Percentiles rank a stretch among this genome's conserved stretches.
Evolutionary conservation across 2,797 vertebrate species (phyloP).

Genomic region (Glossophaga mutica): DNA sequence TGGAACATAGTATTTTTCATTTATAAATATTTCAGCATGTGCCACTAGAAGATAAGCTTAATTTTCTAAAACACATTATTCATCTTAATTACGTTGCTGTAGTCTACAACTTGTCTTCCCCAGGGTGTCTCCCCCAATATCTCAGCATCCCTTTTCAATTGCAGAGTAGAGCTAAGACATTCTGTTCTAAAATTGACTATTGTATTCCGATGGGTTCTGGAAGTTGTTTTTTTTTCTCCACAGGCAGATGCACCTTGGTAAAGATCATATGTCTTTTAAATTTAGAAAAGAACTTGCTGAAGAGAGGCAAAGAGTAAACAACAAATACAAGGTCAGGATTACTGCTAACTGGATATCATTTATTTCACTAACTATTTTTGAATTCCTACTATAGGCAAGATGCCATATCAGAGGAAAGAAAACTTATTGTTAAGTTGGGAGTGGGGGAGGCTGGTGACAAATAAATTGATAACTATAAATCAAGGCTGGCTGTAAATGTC

Average conservation of each 20-base stretch:
- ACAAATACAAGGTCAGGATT: slow-evolving; percentile 85
- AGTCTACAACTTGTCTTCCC: background rate
- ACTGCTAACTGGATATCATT: background rate
- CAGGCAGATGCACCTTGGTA: slow-evolving; percentile 89
- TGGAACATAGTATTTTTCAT: background rate
- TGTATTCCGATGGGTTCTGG: background rate
- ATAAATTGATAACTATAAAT: background rate
- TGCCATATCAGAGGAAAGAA: background rate
- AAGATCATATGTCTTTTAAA: slow-evolving; percentile 81
- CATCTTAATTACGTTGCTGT: background rate
- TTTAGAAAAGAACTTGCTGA: slow-evolving; percentile 82
- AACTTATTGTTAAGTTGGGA: background rate
- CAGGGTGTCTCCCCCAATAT: background rate
- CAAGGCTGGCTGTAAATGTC: background rate
- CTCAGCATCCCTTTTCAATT: background rate
- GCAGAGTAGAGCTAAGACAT: background rate
- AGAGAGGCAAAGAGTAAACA: slow-evolving; percentile 79
- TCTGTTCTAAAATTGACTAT: background rate
- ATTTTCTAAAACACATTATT: background rate
- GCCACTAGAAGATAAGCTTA: background rate
- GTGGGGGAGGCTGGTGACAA: background rate
- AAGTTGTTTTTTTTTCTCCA: background rate
- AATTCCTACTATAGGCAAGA: background rate
- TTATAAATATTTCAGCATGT: background rate
- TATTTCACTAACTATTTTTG: background rate